These are phyloP conservation scores for Eristalinus aeneus DNA, from an alignment of 2,888 invertebrate genomes.

Conservation along the genomic window DNA sequence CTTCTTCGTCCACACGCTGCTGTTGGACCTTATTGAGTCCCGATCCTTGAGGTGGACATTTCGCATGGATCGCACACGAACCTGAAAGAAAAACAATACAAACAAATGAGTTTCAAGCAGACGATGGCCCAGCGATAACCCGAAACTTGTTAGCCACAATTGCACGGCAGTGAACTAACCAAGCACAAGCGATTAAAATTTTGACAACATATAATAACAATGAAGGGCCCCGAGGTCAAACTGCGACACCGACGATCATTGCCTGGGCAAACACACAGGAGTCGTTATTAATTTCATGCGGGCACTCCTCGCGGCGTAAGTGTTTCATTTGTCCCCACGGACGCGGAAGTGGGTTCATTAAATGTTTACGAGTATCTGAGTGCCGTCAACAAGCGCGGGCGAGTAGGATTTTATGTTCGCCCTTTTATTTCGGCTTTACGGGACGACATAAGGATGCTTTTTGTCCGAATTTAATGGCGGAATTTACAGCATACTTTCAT, in stretches of 20 bases:
- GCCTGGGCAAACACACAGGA: background rate
- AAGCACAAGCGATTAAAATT: background rate
- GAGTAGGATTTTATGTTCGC: background rate
- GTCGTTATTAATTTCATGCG: background rate
- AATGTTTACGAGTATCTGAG: background rate
- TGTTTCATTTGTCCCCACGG: background rate
- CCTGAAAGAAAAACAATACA: constrained; percentile 69
- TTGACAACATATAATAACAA: background rate
- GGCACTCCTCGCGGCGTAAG: background rate
- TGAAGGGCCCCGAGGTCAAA: background rate
- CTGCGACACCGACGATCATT: background rate
- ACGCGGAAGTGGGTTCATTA: background rate
- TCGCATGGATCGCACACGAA: constrained; percentile 75
- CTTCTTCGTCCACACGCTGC: constrained; percentile 75
- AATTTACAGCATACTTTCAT: background rate
- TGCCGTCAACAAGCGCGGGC: background rate
- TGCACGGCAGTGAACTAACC: background rate
- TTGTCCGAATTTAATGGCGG: background rate
- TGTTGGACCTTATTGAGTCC: constrained; percentile 73
- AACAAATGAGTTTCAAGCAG: background rate
- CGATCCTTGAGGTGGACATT: constrained; percentile 74
- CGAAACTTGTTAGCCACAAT: background rate
- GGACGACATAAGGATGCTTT: background rate
- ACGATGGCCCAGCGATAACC: background rate
- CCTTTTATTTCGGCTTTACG: background rate